phyloP scores from a whole-genome alignment of 1,140 invertebrate genomes.

The Dendroctonus valens region DNA sequence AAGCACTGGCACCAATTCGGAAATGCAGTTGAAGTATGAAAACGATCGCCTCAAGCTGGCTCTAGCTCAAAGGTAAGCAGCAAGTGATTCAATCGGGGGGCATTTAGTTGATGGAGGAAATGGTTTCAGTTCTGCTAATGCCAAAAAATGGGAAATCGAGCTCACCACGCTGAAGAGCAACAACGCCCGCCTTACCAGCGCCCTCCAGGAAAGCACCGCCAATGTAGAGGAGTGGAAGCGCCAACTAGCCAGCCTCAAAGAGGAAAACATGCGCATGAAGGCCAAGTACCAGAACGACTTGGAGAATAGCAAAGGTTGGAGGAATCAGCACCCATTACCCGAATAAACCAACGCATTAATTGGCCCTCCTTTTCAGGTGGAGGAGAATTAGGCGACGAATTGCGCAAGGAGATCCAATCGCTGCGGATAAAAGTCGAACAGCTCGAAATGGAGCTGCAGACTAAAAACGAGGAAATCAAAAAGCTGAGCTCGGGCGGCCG shows the following conservation, averaged over 20 bases:
- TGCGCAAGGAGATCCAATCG: slow-evolving; percentile 60
- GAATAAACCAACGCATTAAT: not conserved
- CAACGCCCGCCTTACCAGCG: slow-evolving; percentile 90
- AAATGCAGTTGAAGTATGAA: slow-evolving; percentile 94
- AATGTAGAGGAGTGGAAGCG: slow-evolving; percentile 99
- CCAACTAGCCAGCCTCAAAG: slow-evolving; percentile 92
- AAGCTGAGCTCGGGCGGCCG: slow-evolving; percentile 46
- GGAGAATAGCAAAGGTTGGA: slow-evolving; percentile 65
- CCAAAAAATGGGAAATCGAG: slow-evolving; percentile 98
- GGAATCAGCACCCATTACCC: not conserved
- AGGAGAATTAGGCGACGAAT: slow-evolving; percentile 50
- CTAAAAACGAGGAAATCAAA: slow-evolving; percentile 77
- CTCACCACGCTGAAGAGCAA: slow-evolving; percentile 94
- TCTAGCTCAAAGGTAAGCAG: slow-evolving; percentile 82
- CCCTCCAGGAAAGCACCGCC: slow-evolving; percentile 93
- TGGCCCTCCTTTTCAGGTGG: slow-evolving; percentile 42
- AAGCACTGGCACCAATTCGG: slow-evolving; percentile 54
- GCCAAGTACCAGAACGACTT: slow-evolving; percentile 68
- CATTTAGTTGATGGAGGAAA: not conserved
- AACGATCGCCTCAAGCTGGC: slow-evolving; percentile 95
- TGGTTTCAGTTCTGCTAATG: slow-evolving; percentile 81
- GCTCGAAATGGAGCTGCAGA: slow-evolving; percentile 71
- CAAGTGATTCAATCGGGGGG: no score
- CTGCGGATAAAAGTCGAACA: slow-evolving; percentile 73
- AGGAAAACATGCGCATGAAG: slow-evolving; percentile 90